phyloP scores from a whole-genome alignment of 2,888 invertebrate genomes.

The Eulithis testata region DNA sequence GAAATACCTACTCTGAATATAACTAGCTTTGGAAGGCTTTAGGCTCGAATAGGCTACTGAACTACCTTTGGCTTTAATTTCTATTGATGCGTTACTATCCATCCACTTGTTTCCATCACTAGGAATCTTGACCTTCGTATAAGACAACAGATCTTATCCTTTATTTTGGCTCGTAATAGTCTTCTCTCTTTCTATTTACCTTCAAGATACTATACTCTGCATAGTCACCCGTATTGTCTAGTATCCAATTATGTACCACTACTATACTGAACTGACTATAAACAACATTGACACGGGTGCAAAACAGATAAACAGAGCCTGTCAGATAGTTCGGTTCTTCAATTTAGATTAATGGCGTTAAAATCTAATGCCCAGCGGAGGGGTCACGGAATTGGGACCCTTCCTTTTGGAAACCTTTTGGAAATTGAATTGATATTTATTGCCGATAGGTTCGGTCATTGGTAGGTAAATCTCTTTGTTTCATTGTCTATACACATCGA shows the following conservation, averaged over 20 bases:
- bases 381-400: slow-evolving; percentile 38
- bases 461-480: slow-evolving; percentile 16
- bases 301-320: slow-evolving; percentile 41
- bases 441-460: slow-evolving; percentile 37
- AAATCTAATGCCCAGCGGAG: slow-evolving; percentile 48
- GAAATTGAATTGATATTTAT: slow-evolving; percentile 50
- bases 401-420: slow-evolving; percentile 49
- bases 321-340: slow-evolving; percentile 43
- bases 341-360: slow-evolving; percentile 58
- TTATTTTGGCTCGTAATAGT: too few species aligned
- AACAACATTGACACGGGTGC: slow-evolving; percentile 37
- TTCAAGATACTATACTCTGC: too few species aligned
- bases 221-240: too few species aligned
- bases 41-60: too few species aligned
- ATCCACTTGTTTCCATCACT: too few species aligned
- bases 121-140: too few species aligned
- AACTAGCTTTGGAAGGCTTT: too few species aligned
- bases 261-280: slow-evolving; percentile 1
- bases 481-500: not conserved
- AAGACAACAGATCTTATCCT: too few species aligned
- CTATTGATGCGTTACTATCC: too few species aligned
- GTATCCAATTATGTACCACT: not conserved
- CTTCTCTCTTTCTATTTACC: too few species aligned
- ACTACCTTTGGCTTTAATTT: too few species aligned
- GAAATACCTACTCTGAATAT: too few species aligned